Evolutionary conservation across 1,140 invertebrate genomes (phyloP).

Genomic region (Trichoplusia ni): DNA sequence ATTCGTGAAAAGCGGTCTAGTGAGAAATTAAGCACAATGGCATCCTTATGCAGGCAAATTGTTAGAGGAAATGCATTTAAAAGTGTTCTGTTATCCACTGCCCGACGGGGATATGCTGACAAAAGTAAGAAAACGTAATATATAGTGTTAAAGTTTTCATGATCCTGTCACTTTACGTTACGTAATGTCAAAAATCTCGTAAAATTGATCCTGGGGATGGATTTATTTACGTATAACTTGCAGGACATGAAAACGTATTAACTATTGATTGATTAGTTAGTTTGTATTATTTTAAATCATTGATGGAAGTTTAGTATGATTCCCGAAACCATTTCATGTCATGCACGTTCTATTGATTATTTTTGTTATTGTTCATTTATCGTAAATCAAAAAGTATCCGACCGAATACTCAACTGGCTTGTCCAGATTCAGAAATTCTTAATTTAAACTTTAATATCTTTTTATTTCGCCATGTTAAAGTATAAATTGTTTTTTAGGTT

Average conservation of each 20-base stretch:
- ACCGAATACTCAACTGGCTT: too few species aligned
- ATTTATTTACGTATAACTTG: not conserved
- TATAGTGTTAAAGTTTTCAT: conserved; percentile 31
- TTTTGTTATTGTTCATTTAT: conserved; percentile 25
- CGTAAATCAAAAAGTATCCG: conserved; percentile 22
- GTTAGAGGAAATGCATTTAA: conserved; percentile 71
- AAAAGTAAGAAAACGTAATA: conserved; percentile 71
- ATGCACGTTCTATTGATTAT: conserved; percentile 29
- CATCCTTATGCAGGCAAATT: conserved; percentile 80
- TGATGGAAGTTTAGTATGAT: too few species aligned
- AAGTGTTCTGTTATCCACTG: conserved; percentile 67
- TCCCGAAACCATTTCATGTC: too few species aligned
- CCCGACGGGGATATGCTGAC: conserved; percentile 74
- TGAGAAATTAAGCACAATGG: conserved; percentile 72
- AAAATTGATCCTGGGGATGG: not conserved
- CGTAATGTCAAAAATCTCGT: conserved; percentile 74
- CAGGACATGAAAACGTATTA: too few species aligned
- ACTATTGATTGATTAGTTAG: too few species aligned
- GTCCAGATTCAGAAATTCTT: too few species aligned
- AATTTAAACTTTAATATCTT: not conserved
- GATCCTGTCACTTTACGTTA: conserved; percentile 76
- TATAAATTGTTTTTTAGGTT: conserved; percentile 35
- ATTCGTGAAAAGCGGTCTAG: conserved; percentile 75
- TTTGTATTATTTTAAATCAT: too few species aligned
- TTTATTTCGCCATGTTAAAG: not conserved